Evolutionary conservation across 2,113 vertebrate genomes (phyloP).

Genomic region (Burhinus oedicnemus): DNA sequence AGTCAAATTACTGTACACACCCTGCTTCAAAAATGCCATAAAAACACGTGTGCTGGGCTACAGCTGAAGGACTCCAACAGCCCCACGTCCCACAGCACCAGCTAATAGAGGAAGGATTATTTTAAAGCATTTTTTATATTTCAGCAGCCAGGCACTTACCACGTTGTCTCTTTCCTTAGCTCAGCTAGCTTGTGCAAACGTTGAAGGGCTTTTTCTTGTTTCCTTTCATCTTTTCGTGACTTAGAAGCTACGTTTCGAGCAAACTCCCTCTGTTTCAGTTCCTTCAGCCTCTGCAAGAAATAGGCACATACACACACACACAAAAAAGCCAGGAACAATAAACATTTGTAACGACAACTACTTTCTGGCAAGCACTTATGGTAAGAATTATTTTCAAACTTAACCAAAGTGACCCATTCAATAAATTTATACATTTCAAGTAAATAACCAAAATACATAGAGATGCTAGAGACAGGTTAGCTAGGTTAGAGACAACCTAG

Average conservation of each 20-base stretch:
- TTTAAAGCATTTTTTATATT: background rate
- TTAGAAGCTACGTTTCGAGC: slow-evolving; percentile 89
- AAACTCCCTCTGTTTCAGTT: slow-evolving; percentile 94
- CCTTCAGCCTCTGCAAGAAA: slow-evolving; percentile 88
- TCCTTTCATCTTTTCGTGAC: slow-evolving; percentile 86
- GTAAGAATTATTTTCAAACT: background rate
- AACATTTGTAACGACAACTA: background rate
- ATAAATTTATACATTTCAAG: background rate
- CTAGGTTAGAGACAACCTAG: background rate
- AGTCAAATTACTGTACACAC: slow-evolving; percentile 12
- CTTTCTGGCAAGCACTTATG: background rate
- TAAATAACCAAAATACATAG: background rate
- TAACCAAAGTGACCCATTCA: background rate
- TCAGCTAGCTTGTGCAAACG: slow-evolving; percentile 85
- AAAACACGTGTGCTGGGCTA: background rate
- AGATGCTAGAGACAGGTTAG: background rate
- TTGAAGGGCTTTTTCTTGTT: slow-evolving; percentile 85
- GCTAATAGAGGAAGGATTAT: background rate
- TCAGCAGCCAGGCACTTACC: slow-evolving; percentile 72
- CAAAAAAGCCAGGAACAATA: background rate
- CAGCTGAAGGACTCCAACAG: background rate
- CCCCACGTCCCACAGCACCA: background rate
- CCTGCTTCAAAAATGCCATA: background rate
- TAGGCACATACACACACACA: slow-evolving; percentile 1
- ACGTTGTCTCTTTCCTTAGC: slow-evolving; percentile 77